Evolutionary conservation across 2,113 vertebrate species (phyloP).

Genomic region (Hiodon tergisus): DNA sequence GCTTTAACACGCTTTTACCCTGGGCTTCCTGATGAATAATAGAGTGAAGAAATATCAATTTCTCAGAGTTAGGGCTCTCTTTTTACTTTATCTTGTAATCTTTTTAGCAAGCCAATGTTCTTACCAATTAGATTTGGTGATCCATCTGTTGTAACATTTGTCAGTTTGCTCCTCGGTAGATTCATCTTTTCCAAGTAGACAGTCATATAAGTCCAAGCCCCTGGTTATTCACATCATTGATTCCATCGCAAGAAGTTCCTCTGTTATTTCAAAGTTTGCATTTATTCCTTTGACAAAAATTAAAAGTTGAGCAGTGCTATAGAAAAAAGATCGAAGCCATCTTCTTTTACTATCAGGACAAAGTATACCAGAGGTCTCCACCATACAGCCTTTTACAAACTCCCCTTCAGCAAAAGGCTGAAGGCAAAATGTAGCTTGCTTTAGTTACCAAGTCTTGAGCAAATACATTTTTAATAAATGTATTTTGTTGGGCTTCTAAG

Average conservation of each 20-base stretch:
- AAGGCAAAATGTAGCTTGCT: too few relatives aligned
- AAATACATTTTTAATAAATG: too few relatives aligned
- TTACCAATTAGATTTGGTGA: slow-evolving; percentile 30
- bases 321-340: slow-evolving; percentile 11
- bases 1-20: slow-evolving; percentile 18
- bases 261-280: slow-evolving; percentile 17
- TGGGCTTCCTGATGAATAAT: slow-evolving; percentile 25
- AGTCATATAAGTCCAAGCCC: slow-evolving; percentile 28
- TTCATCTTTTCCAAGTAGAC: slow-evolving; percentile 20
- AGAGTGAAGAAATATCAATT: slow-evolving; percentile 29
- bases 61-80: slow-evolving; percentile 23
- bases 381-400: too few relatives aligned
- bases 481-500: too few relatives aligned
- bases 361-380: too few relatives aligned
- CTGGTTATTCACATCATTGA: neutral
- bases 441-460: too few relatives aligned
- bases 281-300: slow-evolving; percentile 21
- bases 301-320: slow-evolving; percentile 25
- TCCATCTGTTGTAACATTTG: slow-evolving; percentile 36
- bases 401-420: too few relatives aligned
- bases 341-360: too few relatives aligned
- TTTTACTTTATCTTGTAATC: slow-evolving; percentile 34
- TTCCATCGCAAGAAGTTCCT: neutral
- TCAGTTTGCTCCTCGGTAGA: slow-evolving; percentile 30
- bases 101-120: slow-evolving; percentile 30